These are phyloP conservation scores for Drepana falcataria DNA, from an alignment of 2,888 invertebrate species.

Conservation along the genomic window DNA sequence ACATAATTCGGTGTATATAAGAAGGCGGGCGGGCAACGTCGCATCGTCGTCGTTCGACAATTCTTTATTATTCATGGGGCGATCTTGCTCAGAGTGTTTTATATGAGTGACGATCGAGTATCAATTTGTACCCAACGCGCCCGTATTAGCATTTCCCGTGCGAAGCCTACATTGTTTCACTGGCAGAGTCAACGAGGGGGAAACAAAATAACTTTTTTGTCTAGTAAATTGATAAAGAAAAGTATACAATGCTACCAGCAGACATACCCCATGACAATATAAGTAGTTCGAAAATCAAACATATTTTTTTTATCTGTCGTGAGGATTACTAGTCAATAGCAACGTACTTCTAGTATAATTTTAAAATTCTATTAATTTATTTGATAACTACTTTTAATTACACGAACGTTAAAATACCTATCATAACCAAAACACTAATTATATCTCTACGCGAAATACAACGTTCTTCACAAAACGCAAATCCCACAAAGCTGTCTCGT, in stretches of 20 bases:
- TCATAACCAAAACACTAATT: constrained; percentile 7
- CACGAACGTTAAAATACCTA: too few species aligned
- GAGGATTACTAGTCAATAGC: too few species aligned
- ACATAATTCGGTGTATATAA: constrained; percentile 31
- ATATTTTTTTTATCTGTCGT: constrained; percentile 3
- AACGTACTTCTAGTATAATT: too few species aligned
- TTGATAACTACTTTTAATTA: too few species aligned
- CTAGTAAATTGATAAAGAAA: constrained; percentile 3
- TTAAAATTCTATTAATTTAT: too few species aligned
- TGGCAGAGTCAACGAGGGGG: constrained; percentile 17
- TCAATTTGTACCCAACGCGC: constrained; percentile 73
- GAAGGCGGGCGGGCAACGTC: constrained; percentile 25
- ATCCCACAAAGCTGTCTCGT: constrained; percentile 53
- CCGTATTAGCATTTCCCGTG: constrained; percentile 70
- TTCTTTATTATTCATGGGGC: constrained; percentile 78
- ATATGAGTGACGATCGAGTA: constrained; percentile 79
- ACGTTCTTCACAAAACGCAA: constrained; percentile 40
- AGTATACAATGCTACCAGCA: too few species aligned
- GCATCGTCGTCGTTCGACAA: constrained; percentile 57
- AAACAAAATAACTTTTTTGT: constrained; percentile 26
- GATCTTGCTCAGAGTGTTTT: constrained; percentile 75
- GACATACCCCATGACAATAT: too few species aligned
- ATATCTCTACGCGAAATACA: neutral
- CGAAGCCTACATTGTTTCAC: constrained; percentile 65
- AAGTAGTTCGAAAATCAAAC: constrained; percentile 1